Conservation (phyloP, 2,113 vertebrate genomes). For the Bettongia penicillata region DNA sequence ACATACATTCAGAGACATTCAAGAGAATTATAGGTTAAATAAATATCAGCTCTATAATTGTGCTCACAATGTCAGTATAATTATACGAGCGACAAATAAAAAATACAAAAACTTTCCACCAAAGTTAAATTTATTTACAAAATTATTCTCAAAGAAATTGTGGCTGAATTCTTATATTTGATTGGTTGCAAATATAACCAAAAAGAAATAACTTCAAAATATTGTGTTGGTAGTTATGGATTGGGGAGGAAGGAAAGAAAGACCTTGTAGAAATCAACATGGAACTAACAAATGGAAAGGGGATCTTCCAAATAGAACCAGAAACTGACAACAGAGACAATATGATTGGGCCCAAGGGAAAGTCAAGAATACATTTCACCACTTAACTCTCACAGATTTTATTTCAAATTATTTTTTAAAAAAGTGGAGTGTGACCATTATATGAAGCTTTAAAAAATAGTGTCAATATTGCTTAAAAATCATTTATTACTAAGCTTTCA, state of each 20-base stretch:
- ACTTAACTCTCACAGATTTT: no score
- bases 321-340: background rate
- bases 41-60: constrained; percentile 11
- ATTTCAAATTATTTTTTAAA: no score
- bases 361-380: background rate
- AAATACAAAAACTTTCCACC: background rate
- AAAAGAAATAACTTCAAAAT: background rate
- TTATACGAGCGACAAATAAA: background rate
- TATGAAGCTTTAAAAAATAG: no score
- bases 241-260: background rate
- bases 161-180: background rate
- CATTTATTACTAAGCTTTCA: no score
- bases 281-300: background rate
- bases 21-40: constrained; percentile 16
- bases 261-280: background rate
- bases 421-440: no score
- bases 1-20: background rate
- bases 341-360: background rate
- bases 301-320: background rate
- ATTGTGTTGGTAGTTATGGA: background rate
- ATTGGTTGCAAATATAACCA: background rate
- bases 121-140: constrained; percentile 31
- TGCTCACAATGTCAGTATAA: constrained; percentile 6
- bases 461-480: no score
- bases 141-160: background rate